Evolutionary conservation across 2,888 invertebrate species (phyloP), one percentile per base, ranked within the genome.

Genomic region (Encarsia formosa): DNA sequence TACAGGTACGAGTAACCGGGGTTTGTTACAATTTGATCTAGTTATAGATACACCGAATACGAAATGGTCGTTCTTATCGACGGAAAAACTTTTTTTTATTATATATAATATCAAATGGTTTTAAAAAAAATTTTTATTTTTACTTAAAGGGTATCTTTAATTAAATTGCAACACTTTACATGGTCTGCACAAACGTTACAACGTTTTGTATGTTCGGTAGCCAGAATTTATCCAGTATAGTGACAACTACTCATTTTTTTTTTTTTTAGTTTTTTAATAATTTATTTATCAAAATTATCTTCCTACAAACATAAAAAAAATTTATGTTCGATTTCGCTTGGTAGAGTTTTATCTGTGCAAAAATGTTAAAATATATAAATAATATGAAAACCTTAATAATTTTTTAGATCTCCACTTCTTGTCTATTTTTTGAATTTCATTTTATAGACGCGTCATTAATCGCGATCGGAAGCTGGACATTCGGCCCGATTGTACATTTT

Each of bases 161-260:
- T 59, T 58, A 60, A 56, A 56, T 57, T 59, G 56, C 55, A 56
- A 52, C 52, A 52, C 56, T 56, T 59, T 47, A 56, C 59, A 44
- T 54, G 52, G 48, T 58, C 49, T 52, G 44, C 56, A 55, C 56
- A 51, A 54, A 58, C 49, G 49, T 51, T 56, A 58, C 56, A 43
- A 54, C 53, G 56, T 56, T 49, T 52, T 56, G 37, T 52, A 52
- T 52, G 49, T 56, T 61, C 56, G 59, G 57, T 60, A 61, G 57
- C 61, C 60, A 59, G 58, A 61, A 57, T 56, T 59, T 52, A 60
- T 53, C 60, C 59, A 63, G 62, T 61, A 52, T 59, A 57, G 59
- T 58, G 61, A 59, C 60, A 61, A 61, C 58, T 57, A 58, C 50
- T 31, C 44, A 11, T 49, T 40, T 45, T 41, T 43, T 39, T 42